A percentile compares a stretch with the other conserved stretches of the same genome.
phyloP scores from a whole-genome alignment of 2,113 vertebrate species.

The Myxocyprinus asiaticus region DNA sequence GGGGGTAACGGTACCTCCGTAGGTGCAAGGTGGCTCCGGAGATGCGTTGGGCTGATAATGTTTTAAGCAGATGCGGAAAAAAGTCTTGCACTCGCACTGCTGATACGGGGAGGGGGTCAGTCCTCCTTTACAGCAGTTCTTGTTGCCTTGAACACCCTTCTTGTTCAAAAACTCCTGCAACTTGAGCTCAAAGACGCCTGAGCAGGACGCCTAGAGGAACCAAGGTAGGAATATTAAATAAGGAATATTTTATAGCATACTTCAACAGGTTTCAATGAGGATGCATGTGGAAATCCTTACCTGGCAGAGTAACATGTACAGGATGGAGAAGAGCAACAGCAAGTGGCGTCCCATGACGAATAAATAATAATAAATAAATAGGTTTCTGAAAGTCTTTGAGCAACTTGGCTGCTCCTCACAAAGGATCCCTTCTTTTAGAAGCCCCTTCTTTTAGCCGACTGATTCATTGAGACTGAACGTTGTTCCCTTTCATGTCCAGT shows the following conservation, averaged over 20 bases:
- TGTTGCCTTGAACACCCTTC: constrained; percentile 89
- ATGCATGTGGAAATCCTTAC: constrained; percentile 69
- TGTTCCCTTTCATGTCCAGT: constrained; percentile 65
- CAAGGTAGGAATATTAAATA: constrained; percentile 15
- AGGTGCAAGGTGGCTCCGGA: constrained; percentile 95
- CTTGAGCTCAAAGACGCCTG: constrained; percentile 93
- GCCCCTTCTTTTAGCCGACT: constrained; percentile 62
- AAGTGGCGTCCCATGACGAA: constrained; percentile 83
- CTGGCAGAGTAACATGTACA: constrained; percentile 84
- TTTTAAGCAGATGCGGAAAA: constrained; percentile 96
- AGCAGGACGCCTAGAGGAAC: constrained; percentile 9
- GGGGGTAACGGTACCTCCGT: constrained; percentile 89
- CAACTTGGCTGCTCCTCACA: constrained; percentile 51
- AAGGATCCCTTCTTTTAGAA: constrained; percentile 62
- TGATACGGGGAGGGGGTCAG: constrained; percentile 70
- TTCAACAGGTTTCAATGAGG: neutral
- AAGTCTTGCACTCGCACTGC: constrained; percentile 94
- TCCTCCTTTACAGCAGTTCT: constrained; percentile 85
- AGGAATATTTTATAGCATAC: neutral
- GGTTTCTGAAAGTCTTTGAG: constrained; percentile 49
- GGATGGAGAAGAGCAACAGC: constrained; percentile 76
- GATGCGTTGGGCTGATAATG: constrained; percentile 96
- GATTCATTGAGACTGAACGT: constrained; percentile 72
- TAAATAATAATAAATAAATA: constrained; percentile 73
- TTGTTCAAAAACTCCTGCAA: constrained; percentile 96